phyloP scores from a whole-genome alignment of 2,797 vertebrate species.

The Gallinago stenura region DNA sequence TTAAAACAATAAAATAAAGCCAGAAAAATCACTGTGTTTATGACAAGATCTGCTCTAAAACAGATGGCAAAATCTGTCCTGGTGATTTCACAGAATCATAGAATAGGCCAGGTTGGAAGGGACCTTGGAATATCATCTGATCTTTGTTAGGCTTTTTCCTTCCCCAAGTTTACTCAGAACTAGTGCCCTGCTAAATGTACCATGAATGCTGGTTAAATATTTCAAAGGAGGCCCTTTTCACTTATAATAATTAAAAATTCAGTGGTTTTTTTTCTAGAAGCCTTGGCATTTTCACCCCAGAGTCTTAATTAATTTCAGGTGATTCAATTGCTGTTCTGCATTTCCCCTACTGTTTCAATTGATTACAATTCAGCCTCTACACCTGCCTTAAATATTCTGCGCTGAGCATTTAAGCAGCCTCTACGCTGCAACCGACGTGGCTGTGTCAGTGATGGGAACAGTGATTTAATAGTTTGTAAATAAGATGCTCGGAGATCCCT shows the following conservation, averaged over 20 bases:
- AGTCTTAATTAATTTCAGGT: slow-evolving; percentile 6
- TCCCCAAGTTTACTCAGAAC: background rate
- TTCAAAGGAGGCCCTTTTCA: background rate
- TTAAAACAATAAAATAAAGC: background rate
- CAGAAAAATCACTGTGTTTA: background rate
- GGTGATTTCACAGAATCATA: background rate
- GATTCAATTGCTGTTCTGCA: background rate
- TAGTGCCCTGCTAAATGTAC: background rate
- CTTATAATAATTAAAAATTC: background rate
- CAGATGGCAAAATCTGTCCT: background rate
- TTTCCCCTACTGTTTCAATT: background rate
- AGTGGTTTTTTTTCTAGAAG: background rate
- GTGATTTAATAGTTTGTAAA: background rate
- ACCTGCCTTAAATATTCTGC: background rate
- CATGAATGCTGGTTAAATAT: background rate
- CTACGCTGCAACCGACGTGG: background rate
- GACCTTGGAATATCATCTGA: background rate
- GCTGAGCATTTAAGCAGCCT: background rate
- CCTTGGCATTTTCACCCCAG: background rate
- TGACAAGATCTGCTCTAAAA: background rate
- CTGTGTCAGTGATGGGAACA: background rate
- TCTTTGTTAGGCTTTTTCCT: background rate
- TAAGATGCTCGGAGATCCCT: background rate
- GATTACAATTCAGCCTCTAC: background rate
- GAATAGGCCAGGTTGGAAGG: background rate